Evolutionary conservation across 2,888 invertebrate species (phyloP).

Genomic region (Furcula furcula): DNA sequence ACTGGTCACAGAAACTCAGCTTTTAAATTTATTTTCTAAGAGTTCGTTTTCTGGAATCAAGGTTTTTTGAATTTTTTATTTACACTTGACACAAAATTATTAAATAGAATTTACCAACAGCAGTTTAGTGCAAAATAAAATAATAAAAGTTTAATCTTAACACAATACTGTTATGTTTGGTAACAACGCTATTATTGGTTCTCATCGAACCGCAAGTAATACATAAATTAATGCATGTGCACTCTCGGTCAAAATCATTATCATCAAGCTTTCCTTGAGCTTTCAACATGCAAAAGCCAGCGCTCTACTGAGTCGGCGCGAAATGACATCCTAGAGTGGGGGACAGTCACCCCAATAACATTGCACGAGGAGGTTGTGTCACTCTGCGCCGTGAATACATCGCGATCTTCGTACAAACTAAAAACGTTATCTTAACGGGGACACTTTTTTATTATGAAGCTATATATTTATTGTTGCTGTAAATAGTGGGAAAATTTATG

Average conservation of each 20-base stretch:
- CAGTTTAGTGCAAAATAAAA: too few species aligned
- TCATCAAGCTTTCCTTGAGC: conserved; percentile 43
- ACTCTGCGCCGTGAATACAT: conserved; percentile 48
- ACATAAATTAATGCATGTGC: conserved; percentile 22
- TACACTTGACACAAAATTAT: too few species aligned
- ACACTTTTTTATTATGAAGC: conserved; percentile 14
- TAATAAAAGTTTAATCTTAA: too few species aligned
- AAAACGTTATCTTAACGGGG: conserved; percentile 30
- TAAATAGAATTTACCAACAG: too few species aligned
- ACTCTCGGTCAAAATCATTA: conserved; percentile 46
- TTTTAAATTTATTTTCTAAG: too few species aligned
- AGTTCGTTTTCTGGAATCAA: too few species aligned
- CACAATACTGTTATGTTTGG: too few species aligned
- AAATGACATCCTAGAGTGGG: conserved; percentile 68
- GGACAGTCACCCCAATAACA: conserved; percentile 70
- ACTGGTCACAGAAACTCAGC: too few species aligned
- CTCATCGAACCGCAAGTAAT: too few species aligned
- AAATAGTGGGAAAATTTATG: conserved; percentile 14
- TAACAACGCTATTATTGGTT: neutral
- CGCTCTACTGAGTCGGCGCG: conserved; percentile 74
- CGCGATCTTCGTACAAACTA: conserved; percentile 65
- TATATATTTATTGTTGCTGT: conserved; percentile 9
- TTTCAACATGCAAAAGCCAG: conserved; percentile 52
- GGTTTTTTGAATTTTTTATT: too few species aligned
- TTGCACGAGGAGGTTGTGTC: conserved; percentile 65